phyloP scores from a whole-genome alignment of 2,797 vertebrate species.

The Bufotes viridis region DNA sequence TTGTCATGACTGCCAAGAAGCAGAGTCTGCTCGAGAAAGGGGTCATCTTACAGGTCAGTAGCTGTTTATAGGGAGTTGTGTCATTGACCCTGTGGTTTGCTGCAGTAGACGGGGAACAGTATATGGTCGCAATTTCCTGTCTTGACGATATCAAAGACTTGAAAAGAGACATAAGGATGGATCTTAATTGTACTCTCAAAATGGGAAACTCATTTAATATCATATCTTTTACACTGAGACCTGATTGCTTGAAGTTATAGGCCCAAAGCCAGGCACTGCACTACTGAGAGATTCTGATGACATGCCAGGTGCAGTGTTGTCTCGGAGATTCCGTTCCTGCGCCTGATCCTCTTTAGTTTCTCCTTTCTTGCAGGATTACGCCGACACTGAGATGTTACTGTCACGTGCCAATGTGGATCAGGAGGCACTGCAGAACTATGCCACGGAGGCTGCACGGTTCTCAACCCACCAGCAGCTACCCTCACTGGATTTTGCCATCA shows the following conservation, averaged over 20 bases:
- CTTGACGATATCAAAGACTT: no score
- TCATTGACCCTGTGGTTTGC: no score
- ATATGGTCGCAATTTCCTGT: no score
- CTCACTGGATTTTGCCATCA: slow-evolving; percentile 94
- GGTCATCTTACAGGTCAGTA: slow-evolving; percentile 93
- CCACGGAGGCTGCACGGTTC: slow-evolving; percentile 93
- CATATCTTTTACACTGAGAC: no score
- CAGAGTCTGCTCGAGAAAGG: slow-evolving; percentile 97
- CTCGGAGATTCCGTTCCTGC: background rate
- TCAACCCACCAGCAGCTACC: slow-evolving; percentile 97
- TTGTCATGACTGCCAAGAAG: slow-evolving; percentile 99
- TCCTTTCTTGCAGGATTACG: slow-evolving; percentile 82
- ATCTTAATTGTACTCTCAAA: no score
- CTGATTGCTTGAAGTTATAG: background rate
- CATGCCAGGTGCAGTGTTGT: no score
- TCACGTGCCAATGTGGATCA: slow-evolving; percentile 97
- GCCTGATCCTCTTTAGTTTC: background rate
- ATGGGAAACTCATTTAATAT: no score
- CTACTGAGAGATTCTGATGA: background rate
- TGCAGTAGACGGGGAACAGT: no score
- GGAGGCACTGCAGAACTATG: slow-evolving; percentile 90
- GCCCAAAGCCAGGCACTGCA: background rate
- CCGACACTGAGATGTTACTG: slow-evolving; percentile 91
- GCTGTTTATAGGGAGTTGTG: no score
- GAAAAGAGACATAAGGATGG: no score